Conservation (phyloP, 2,888 invertebrate genomes). For the Drosophila aldrichi region DNA sequence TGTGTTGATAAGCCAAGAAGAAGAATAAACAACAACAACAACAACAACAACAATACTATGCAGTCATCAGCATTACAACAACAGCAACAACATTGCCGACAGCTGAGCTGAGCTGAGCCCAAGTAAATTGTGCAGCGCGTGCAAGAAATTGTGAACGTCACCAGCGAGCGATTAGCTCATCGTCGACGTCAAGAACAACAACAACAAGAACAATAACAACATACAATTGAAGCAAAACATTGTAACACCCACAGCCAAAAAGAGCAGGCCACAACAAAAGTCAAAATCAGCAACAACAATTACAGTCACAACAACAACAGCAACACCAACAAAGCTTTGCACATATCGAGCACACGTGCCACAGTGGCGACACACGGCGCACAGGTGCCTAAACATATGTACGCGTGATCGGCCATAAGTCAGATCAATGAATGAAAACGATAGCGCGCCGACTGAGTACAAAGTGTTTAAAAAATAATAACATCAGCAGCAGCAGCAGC, state of each 20-base stretch:
- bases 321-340: slow-evolving; percentile 33
- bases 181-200: slow-evolving; percentile 46
- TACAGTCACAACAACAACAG: slow-evolving; percentile 4
- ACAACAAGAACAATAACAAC: slow-evolving; percentile 34
- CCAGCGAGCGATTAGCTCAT: slow-evolving; percentile 74
- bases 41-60: neutral
- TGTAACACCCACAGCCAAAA: slow-evolving; percentile 48
- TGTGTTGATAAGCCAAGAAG: slow-evolving; percentile 32
- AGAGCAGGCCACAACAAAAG: slow-evolving; percentile 20
- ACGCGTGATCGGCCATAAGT: slow-evolving; percentile 75
- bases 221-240: slow-evolving; percentile 50
- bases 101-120: slow-evolving; percentile 3
- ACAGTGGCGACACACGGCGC: slow-evolving; percentile 32
- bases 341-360: slow-evolving; percentile 66
- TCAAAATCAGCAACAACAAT: slow-evolving; percentile 38
- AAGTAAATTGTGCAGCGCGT: slow-evolving; percentile 58
- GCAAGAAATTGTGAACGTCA: slow-evolving; percentile 70
- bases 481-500: slow-evolving; percentile 20
- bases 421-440: slow-evolving; percentile 77
- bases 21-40: slow-evolving; percentile 25
- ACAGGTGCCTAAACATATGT: slow-evolving; percentile 71
- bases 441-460: slow-evolving; percentile 50
- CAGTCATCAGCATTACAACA: slow-evolving; percentile 25
- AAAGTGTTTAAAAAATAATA: slow-evolving; percentile 46
- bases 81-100: slow-evolving; percentile 25